Evolutionary conservation across 2,797 vertebrate genomes (phyloP), one percentile per base, ranked within the genome.

Genomic region (Spinus pinus): DNA sequence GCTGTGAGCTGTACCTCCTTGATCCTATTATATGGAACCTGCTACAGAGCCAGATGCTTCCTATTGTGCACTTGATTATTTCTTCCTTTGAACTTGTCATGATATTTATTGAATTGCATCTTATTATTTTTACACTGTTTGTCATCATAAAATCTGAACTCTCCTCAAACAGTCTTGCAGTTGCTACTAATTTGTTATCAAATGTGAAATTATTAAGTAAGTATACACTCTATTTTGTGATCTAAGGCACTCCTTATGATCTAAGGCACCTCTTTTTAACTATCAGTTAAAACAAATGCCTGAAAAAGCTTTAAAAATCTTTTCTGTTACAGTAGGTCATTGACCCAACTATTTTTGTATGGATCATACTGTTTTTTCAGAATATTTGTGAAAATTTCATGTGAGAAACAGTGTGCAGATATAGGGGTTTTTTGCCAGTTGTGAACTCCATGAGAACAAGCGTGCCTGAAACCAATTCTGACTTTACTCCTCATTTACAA

Each of bases 31-130:
- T 44, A 28, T 47, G 56, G 78, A 84, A 62, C 62, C n/a, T 91
- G 39, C 35, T 75, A 9, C 39, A 69, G 67, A 91, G 54, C 62
- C 81, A 92, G 62, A 28, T 85, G 84, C 90, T 94, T 94, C 62
- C 70, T 72, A 4, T 54, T 25, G 20, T 81, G 58, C 47, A 31
- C 50, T 79, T 79, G 54, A 54, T 84, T 95, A 75, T 80, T 89
- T 42, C 50, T 75, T 88, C 51, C 54, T 94, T 89, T 95, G 87
- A 95, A 91, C 74, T 80, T 87, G 25, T 53, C 9, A 7, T 82
- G 54, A 14, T 65, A 79, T 71, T 84, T 92, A 54, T 5, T 88
- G 73, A 71, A 74, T 74, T 79, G 35, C 31, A 66, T 85, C 35
- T 33, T 84, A 28, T 46, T 93, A 67, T 53, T 94, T 88, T 79